Evolutionary conservation across 1,140 invertebrate species (phyloP).

Genomic region (Rhopalosiphum maidis): DNA sequence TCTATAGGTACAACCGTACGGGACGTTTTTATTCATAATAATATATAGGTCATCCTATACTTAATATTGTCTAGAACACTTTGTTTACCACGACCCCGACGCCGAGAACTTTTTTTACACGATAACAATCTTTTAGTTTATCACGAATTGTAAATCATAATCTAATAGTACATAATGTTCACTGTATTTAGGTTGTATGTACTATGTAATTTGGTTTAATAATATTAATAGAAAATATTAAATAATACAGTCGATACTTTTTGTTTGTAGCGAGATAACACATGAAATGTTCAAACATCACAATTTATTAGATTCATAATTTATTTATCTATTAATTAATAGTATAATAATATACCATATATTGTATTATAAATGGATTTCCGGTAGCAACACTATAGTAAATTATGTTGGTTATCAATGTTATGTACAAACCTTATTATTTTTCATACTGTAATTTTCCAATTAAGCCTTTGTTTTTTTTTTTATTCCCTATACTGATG

Average conservation of each 20-base stretch:
- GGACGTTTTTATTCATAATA: too few relatives aligned
- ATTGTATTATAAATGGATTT: background rate
- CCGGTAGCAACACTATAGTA: background rate
- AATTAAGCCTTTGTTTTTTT: constrained; percentile 32
- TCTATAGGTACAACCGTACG: too few relatives aligned
- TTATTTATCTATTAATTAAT: constrained; percentile 6
- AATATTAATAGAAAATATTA: background rate
- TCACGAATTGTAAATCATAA: background rate
- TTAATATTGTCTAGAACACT: background rate
- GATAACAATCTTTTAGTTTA: background rate
- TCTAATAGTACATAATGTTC: background rate
- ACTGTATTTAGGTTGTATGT: background rate
- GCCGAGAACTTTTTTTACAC: background rate
- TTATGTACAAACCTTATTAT: background rate
- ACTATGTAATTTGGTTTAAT: background rate
- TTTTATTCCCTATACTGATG: background rate
- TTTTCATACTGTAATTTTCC: constrained; percentile 25
- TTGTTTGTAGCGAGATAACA: background rate
- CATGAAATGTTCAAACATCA: background rate
- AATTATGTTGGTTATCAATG: background rate
- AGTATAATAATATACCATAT: background rate
- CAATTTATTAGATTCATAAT: background rate
- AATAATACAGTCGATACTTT: background rate
- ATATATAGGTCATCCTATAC: background rate
- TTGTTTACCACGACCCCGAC: background rate